A percentile compares a stretch with the other conserved stretches of the same genome.
These are phyloP conservation scores for Eulemur coronatus DNA, from an alignment of 2,797 vertebrate genomes.

Conservation along the genomic window DNA sequence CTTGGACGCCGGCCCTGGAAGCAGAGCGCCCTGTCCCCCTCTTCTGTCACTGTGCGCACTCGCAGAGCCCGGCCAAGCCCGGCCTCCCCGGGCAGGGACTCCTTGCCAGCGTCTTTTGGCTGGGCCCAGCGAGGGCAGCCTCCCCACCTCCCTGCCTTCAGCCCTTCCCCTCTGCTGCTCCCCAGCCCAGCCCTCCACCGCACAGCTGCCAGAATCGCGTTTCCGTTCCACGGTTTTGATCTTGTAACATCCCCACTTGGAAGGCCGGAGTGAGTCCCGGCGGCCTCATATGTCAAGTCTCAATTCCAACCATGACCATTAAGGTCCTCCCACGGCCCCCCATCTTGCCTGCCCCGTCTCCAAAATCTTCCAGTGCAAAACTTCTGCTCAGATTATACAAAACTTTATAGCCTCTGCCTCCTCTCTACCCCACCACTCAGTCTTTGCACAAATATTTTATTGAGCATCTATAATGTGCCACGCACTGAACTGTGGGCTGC, in stretches of 20 bases:
- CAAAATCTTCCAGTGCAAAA: neutral
- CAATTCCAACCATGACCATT: neutral
- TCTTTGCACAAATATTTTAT: neutral
- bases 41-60: neutral
- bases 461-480: neutral
- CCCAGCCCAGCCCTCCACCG: neutral
- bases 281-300: constrained; percentile 49
- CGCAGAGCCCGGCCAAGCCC: neutral
- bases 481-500: neutral
- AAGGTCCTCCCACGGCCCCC: neutral
- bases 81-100: neutral
- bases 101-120: neutral
- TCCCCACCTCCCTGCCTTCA: neutral
- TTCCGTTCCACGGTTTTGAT: constrained; percentile 70
- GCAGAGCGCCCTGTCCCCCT: neutral
- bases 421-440: neutral
- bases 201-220: constrained; percentile 45
- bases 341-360: constrained; percentile 39
- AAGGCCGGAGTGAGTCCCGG: constrained; percentile 38
- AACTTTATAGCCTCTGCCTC: neutral
- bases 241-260: constrained; percentile 43
- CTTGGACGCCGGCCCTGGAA: neutral
- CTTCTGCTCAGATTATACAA: neutral
- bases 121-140: neutral
- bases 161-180: neutral